Evolutionary conservation across 2,113 vertebrate genomes (phyloP).

Genomic region (Misgurnus mizolepis): DNA sequence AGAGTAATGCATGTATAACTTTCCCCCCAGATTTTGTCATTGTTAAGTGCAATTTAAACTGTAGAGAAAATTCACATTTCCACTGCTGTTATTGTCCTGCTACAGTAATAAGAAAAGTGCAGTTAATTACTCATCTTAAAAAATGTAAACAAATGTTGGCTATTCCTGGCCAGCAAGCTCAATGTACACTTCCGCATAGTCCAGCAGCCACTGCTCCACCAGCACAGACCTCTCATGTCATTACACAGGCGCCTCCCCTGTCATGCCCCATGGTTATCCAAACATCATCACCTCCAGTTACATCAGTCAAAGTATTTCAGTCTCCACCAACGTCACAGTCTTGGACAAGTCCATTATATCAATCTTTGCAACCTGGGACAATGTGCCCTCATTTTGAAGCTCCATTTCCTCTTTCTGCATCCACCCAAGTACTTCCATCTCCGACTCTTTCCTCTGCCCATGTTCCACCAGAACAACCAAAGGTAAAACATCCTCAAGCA

Average conservation of each 20-base stretch:
- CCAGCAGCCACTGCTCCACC: neutral
- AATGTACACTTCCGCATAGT: neutral
- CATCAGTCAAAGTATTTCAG: neutral
- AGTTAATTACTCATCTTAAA: neutral
- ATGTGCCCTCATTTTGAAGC: neutral
- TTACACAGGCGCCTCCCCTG: neutral
- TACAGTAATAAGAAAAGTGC: constrained; percentile 1
- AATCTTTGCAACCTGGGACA: neutral
- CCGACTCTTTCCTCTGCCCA: neutral
- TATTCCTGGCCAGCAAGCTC: constrained; percentile 4
- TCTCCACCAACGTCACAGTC: neutral
- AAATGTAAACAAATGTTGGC: neutral
- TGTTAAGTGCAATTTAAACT: neutral
- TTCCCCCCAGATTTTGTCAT: neutral
- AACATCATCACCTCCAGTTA: neutral
- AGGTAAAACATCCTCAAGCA: neutral
- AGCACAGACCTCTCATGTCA: too few species aligned
- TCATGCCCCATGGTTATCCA: neutral
- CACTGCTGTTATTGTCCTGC: constrained; percentile 7
- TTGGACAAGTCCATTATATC: neutral
- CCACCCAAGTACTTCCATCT: constrained; percentile 5
- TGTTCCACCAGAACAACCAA: neutral
- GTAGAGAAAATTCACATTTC: constrained; percentile 2
- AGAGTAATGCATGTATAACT: neutral
- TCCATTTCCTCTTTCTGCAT: constrained; percentile 3